Conservation (phyloP, 1,140 invertebrate species). For the Drosophila baimaii region DNA sequence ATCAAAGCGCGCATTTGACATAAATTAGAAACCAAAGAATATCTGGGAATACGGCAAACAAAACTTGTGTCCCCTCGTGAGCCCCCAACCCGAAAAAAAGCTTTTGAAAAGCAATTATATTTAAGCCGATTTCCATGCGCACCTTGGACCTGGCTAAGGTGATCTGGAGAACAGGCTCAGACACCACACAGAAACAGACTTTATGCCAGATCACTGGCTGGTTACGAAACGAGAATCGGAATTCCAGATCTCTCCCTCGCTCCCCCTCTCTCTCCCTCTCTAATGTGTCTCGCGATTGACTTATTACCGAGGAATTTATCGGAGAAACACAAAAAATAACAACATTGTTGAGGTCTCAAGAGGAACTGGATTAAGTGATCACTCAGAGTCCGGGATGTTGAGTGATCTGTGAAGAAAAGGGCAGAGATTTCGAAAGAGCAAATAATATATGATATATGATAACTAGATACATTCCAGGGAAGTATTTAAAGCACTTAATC, state of each 20-base stretch:
- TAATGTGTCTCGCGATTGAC: slow-evolving; percentile 49
- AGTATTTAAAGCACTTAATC: background rate
- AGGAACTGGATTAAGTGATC: slow-evolving; percentile 44
- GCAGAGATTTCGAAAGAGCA: background rate
- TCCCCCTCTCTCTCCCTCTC: background rate
- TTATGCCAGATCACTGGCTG: slow-evolving; percentile 42
- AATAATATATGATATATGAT: background rate
- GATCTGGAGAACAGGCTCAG: slow-evolving; percentile 42
- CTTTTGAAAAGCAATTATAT: slow-evolving; percentile 69
- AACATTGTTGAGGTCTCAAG: slow-evolving; percentile 28
- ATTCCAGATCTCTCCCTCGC: slow-evolving; percentile 27
- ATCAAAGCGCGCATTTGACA: slow-evolving; percentile 79
- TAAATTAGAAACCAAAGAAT: slow-evolving; percentile 80
- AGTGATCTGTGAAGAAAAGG: slow-evolving; percentile 2
- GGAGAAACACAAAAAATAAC: slow-evolving; percentile 29
- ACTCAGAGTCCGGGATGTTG: slow-evolving; percentile 6
- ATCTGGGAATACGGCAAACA: slow-evolving; percentile 60
- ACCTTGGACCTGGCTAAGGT: slow-evolving; percentile 38
- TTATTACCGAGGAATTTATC: slow-evolving; percentile 51
- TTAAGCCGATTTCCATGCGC: slow-evolving; percentile 75
- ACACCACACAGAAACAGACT: slow-evolving; percentile 5
- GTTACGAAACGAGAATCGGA: slow-evolving; percentile 51
- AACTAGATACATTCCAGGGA: background rate
- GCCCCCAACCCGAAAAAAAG: slow-evolving; percentile 15
- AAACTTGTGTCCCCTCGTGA: background rate